Base-by-base conservation (phyloP, 2,797 vertebrate species). In the Helostoma temminkii region DNA sequence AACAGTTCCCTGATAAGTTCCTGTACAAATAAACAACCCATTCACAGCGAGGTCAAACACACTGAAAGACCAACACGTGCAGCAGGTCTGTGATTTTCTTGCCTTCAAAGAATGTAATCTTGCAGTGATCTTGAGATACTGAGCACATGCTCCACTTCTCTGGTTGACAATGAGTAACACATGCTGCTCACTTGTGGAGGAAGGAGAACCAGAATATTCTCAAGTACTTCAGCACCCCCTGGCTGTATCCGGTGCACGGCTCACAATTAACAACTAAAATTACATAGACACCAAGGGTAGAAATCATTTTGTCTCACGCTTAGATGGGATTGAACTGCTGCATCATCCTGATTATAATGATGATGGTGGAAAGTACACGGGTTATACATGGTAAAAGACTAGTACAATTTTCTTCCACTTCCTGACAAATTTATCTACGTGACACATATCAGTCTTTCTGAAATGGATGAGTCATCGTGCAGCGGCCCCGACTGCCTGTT, bases 161-260 rank as follows among this genome's bases (percentile, higher is more conserved):
- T 42, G 25, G 18, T 19, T 52, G 74, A 68, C 39, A 52, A 86
- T 82, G 76, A 85, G 63, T 55, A 83, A 84, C 81, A 87, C 76
- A 75, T 82, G 59, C 63, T 81, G 76, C 10, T 53, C 82, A 85
- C 89, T 91, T 84, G 83, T 74, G 65, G 66, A 71, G 66, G 71
- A 72, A 71, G 30, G 65, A 85, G 65, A 82, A 75, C 60, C 62
- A 83, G 67, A 88, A 87, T 73, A 74, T 82, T 82, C 32, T 30
- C 72, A 78, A 71, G 79, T 88, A 81, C 84, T 78, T 62, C 9
- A 72, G 53, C 45, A 64, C 16, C 62, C 60, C 4, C 43, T 50
- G 42, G 46, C 30, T 53, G 19, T 19, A 56, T 71, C 52, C 74
- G 16, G 50, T 47, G 47, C 71, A 41, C 60, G 59, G 53, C 48